phyloP scores from a whole-genome alignment of 2,888 invertebrate genomes.

The Endomychus coccineus region DNA sequence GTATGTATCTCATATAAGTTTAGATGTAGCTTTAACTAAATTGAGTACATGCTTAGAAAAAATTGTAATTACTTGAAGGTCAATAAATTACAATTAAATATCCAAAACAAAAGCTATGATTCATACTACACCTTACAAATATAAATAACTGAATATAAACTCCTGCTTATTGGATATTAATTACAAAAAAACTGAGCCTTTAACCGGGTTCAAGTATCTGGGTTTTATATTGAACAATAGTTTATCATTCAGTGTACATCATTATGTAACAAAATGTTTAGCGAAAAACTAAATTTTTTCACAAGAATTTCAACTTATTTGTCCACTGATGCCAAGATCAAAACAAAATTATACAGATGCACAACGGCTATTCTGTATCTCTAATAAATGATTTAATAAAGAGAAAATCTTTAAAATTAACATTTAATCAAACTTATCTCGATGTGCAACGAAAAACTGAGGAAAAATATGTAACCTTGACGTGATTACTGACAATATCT shows the following conservation, averaged over 20 bases:
- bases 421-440: no score
- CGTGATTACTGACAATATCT: no score
- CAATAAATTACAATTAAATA: not conserved
- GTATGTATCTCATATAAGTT: not conserved
- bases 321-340: no score
- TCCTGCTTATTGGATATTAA: conserved; percentile 1
- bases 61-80: not conserved
- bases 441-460: no score
- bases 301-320: no score
- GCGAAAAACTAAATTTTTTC: not conserved
- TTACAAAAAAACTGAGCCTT: not conserved
- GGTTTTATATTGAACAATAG: not conserved
- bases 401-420: no score
- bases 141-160: conserved; percentile 3
- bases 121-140: not conserved
- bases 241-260: not conserved
- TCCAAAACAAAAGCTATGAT: conserved; percentile 3
- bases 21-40: not conserved
- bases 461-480: no score
- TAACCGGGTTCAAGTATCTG: conserved; percentile 1
- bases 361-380: no score
- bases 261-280: not conserved
- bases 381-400: no score
- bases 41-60: not conserved
- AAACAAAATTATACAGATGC: no score